Conservation (phyloP, 2,888 invertebrate genomes). For the Eupithecia subumbrata region DNA sequence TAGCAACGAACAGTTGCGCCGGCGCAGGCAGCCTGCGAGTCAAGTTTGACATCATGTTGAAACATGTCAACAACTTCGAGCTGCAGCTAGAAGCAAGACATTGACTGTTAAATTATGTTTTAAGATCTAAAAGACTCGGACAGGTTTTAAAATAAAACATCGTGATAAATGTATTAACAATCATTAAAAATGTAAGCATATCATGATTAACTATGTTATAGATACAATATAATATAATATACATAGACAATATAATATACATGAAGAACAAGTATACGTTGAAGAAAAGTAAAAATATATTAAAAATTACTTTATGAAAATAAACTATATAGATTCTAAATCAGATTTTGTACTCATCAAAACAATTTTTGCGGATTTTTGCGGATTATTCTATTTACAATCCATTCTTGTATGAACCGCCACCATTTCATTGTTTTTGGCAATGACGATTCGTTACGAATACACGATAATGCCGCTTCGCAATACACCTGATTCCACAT, state of each 20-base stretch:
- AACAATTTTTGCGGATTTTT: background rate
- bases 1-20: background rate
- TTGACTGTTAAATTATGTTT: background rate
- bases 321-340: too few species aligned
- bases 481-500: conserved; percentile 75
- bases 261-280: background rate
- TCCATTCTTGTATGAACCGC: background rate
- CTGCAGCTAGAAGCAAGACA: conserved; percentile 30
- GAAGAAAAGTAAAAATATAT: too few species aligned
- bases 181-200: background rate
- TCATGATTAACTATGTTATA: background rate
- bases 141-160: background rate
- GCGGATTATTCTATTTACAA: background rate
- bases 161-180: background rate
- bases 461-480: conserved; percentile 56
- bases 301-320: too few species aligned
- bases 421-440: background rate
- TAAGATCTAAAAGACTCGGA: background rate
- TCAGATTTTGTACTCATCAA: background rate
- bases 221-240: background rate
- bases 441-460: conserved; percentile 35
- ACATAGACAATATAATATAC: background rate
- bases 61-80: conserved; percentile 47
- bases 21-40: conserved; percentile 33
- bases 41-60: conserved; percentile 54